These are phyloP conservation scores for Caligus rogercresseyi DNA, from an alignment of 1,140 invertebrate species.

Conservation along the genomic window DNA sequence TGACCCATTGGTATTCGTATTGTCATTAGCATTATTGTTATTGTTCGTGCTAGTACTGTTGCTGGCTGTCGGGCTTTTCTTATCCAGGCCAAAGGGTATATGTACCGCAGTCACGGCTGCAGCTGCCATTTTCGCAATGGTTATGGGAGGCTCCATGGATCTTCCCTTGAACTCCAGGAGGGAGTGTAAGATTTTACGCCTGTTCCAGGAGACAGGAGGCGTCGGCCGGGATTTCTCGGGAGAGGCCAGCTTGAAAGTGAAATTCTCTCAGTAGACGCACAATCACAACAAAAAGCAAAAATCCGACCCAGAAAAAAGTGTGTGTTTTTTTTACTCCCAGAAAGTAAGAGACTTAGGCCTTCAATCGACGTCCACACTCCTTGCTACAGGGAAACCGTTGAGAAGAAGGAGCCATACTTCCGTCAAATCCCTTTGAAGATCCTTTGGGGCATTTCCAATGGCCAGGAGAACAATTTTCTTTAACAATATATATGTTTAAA, in stretches of 20 bases:
- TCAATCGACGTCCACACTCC: neutral
- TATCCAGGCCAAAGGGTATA: neutral
- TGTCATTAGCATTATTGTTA: too few species aligned
- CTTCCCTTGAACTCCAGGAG: neutral
- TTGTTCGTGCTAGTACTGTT: too few species aligned
- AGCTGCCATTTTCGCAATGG: neutral
- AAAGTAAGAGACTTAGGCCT: too few species aligned
- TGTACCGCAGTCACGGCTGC: neutral
- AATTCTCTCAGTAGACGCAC: neutral
- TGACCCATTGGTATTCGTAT: too few species aligned
- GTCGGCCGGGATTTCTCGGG: neutral
- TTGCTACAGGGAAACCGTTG: neutral
- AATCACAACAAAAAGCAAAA: neutral
- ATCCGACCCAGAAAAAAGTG: neutral
- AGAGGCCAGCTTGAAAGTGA: neutral
- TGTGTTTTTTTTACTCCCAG: too few species aligned
- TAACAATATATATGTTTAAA: too few species aligned
- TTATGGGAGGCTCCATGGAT: neutral
- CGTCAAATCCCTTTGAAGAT: neutral
- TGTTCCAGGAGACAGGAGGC: neutral
- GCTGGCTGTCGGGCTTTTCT: constrained; percentile 3
- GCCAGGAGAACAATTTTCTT: neutral
- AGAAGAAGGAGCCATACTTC: neutral
- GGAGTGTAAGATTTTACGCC: neutral
- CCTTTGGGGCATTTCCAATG: neutral